Evolutionary conservation across 2,113 vertebrate genomes (phyloP), one percentile per base, ranked within the genome.

Genomic region (Hydrolagus affinis): DNA sequence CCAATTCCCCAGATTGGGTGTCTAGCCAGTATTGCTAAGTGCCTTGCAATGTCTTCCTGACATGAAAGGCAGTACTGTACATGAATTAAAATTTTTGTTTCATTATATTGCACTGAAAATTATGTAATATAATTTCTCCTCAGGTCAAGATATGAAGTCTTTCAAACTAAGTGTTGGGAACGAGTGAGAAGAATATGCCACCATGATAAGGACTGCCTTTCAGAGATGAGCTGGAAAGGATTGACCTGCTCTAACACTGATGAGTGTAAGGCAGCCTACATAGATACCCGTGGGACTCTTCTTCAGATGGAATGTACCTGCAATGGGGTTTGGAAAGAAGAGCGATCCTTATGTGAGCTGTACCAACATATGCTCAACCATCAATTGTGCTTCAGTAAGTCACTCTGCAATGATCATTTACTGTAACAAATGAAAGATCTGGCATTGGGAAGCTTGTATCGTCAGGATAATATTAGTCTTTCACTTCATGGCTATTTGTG

Each of bases 201-300:
- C 10, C 62, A 87, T 15, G 89, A 93, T 85, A 90, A 88, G 23
- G 88, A 87, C 15, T 94, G 95, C 70, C 94, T 95, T 25, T 86
- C 93, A 72, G 88, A 86, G 14, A 88, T 91, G 78, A 89, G 90
- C 87, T 88, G 91, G 59, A 91, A 88, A 9, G 90, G 92, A 11
- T 59, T 94, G 32, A 91, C 91, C 19, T 94, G 93, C 59, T 94
- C 93, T 11, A 90, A 88, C 70, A 90, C 88, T 0, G 0, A 89
- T 23, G 93, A 92, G n/a, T 99, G 97, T 91, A 94, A 86, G 91
- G 90, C 44, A n/a, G 94, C 96, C 62, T 95, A 95, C 68, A n/a
- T 96, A 1, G 90, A 88, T 21, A 95, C 85, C 59, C 88, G 96
- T 77, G 96, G 96, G 32, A 96, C 95, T 0, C 0, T 89, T 11